Evolutionary conservation across 2,797 vertebrate species (phyloP).

Genomic region (Cyprinella venusta): DNA sequence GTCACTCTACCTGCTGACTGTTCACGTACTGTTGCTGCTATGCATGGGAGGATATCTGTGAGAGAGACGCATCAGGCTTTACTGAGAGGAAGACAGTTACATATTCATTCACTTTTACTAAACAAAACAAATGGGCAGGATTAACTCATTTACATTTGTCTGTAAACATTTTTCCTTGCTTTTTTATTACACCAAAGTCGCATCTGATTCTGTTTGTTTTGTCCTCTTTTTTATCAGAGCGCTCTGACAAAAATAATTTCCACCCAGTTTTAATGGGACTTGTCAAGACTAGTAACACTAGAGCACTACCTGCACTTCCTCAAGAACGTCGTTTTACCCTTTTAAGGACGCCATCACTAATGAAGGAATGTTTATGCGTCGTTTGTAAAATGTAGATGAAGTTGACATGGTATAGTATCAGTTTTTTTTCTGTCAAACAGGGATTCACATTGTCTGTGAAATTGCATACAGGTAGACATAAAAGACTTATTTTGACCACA

Average conservation of each 20-base stretch:
- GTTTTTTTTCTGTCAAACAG: conserved; percentile 38
- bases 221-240: conserved; percentile 16
- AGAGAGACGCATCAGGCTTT: conserved; percentile 53
- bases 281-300: conserved; percentile 11
- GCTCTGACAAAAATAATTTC: conserved; percentile 22
- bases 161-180: conserved; percentile 26
- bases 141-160: conserved; percentile 1
- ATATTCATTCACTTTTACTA: conserved; percentile 4
- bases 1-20: conserved; percentile 82
- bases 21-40: conserved; percentile 88
- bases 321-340: conserved; percentile 4
- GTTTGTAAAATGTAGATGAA: background rate
- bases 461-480: conserved; percentile 50
- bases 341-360: background rate
- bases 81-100: background rate
- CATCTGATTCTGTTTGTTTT: conserved; percentile 21
- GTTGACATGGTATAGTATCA: background rate
- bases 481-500: conserved; percentile 63
- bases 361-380: conserved; percentile 5
- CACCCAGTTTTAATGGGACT: conserved; percentile 23
- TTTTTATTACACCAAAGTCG: conserved; percentile 54
- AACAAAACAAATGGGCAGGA: conserved; percentile 1
- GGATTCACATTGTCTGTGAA: conserved; percentile 46
- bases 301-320: conserved; percentile 12
- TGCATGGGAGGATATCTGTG: conserved; percentile 90